Percentiles rank a stretch among this genome's conserved stretches.
Evolutionary conservation across 2,113 vertebrate species (phyloP).

Genomic region (Gopherus evgoodei): DNA sequence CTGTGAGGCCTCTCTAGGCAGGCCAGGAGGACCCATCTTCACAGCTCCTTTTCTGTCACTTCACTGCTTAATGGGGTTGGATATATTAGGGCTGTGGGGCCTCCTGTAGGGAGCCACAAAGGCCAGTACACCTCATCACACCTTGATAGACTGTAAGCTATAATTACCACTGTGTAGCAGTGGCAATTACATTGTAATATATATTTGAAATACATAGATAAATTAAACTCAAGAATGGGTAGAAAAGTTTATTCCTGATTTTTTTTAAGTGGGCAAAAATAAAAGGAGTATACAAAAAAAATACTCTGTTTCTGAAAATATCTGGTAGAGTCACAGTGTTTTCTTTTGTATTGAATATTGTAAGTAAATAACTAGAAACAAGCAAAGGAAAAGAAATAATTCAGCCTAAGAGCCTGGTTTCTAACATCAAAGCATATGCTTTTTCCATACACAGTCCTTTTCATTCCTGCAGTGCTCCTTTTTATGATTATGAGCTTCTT

Average conservation of each 20-base stretch:
- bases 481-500: constrained; percentile 37
- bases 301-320: not conserved
- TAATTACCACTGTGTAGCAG: not conserved
- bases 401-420: constrained; percentile 17
- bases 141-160: not conserved
- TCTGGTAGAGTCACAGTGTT: not conserved
- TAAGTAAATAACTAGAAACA: constrained; percentile 15
- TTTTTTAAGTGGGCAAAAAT: not conserved
- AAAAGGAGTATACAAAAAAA: not conserved
- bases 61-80: not conserved
- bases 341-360: not conserved
- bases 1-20: not conserved
- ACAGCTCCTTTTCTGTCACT: not conserved
- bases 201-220: not conserved
- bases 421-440: constrained; percentile 30
- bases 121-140: not conserved
- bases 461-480: constrained; percentile 41
- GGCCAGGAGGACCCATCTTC: not conserved
- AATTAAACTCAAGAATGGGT: not conserved
- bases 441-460: constrained; percentile 14
- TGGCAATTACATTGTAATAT: not conserved
- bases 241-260: not conserved
- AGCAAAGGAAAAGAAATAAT: constrained; percentile 23
- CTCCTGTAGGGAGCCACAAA: not conserved
- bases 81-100: not conserved